Percentiles rank a stretch among this genome's conserved stretches.
Evolutionary conservation across 2,797 vertebrate species (phyloP).

Genomic region (Spinus olivaceus): DNA sequence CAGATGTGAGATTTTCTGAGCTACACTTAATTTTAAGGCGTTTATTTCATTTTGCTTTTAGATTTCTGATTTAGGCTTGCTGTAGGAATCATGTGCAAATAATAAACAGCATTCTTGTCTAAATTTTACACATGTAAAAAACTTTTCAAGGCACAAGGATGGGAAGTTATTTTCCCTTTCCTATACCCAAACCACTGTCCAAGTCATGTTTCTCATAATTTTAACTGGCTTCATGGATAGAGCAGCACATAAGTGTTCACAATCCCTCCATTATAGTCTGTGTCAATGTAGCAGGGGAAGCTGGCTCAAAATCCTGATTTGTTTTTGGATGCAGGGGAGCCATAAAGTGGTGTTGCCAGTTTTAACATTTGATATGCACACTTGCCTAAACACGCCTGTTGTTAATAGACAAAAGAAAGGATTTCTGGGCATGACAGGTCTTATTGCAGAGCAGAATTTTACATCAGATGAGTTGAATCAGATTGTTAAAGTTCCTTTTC

Average conservation of each 20-base stretch:
- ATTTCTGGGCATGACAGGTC: background rate
- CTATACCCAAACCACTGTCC: background rate
- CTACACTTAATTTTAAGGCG: background rate
- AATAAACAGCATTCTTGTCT: accelerated
- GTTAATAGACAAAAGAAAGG: background rate
- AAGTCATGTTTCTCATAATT: background rate
- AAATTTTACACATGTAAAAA: background rate
- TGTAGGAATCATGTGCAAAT: background rate
- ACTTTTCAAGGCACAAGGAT: accelerated
- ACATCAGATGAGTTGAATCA: background rate
- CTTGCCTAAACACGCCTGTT: background rate
- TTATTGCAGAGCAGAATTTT: background rate
- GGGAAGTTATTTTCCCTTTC: background rate
- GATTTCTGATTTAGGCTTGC: background rate
- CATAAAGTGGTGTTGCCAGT: accelerated
- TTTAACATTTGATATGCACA: background rate
- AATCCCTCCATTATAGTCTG: background rate
- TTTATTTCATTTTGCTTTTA: background rate
- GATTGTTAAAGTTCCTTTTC: background rate
- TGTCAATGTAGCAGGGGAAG: background rate
- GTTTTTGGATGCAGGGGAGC: background rate
- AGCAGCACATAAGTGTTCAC: background rate
- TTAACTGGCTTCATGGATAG: background rate
- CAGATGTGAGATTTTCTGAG: background rate
- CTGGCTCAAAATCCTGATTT: background rate